Base-by-base conservation (phyloP, 2,113 vertebrate genomes). In the Tachuris rubrigastra region DNA sequence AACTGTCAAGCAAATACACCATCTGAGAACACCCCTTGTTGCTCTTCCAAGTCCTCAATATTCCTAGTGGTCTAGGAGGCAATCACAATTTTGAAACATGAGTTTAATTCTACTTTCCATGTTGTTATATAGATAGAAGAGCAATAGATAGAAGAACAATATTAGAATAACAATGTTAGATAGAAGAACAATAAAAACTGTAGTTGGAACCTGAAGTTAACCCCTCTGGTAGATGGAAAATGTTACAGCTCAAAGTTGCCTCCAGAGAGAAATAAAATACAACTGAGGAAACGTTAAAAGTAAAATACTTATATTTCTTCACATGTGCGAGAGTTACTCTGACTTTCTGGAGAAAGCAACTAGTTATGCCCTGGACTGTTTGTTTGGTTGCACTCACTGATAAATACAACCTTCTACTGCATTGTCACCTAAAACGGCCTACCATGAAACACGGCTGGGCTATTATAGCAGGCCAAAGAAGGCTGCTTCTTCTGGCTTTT, bases 81-180 rank as follows among this genome's bases (percentile, higher is more conserved):
- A 90, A 94, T 55, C 76, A 87, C 41, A 30, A 65, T 82, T 96
- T 93, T 95, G 35, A 88, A 93, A 67, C 39, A 74, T 85, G 44
- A 71, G 47, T 94, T 95, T 94, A 88, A 76, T 76, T 95, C 79
- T 95, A 84, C 86, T 95, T 94, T 96, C 33, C 53, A 30, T 75
- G 24, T 60, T 91, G 78, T 73, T 93, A 62, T 86, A 63, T 88
- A 88, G 71, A 94, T 52, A 91, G 89, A 96, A 74, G 14, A 91
- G 39, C 50, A 95, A 91, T 88, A 79, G n/a, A n/a, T n/a, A n/a
- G n/a, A n/a, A n/a, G n/a, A n/a, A n/a, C n/a, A n/a, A n/a, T n/a
- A n/a, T n/a, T n/a, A n/a, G n/a, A n/a, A n/a, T n/a, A n/a, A n/a
- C n/a, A n/a, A n/a, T n/a, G n/a, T n/a, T 88, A 88, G 71, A 94